Conservation (phyloP, 2,888 invertebrate genomes). For the Mycogona germanica region DNA sequence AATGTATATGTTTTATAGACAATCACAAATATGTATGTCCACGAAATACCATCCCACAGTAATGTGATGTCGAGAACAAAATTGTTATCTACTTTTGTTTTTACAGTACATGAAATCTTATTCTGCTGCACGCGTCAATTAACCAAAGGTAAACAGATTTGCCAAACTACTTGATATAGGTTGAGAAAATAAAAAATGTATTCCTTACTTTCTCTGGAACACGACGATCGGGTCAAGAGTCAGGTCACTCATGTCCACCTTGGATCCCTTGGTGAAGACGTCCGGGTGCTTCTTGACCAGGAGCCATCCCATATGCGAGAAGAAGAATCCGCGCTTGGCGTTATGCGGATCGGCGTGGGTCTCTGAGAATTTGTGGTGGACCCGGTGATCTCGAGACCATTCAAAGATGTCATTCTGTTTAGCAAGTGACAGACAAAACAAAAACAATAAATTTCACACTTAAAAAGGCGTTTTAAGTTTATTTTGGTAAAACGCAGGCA, state of each 20-base stretch:
- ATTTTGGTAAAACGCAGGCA: too few species aligned
- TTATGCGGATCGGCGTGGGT: constrained; percentile 92
- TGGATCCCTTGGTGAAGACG: constrained; percentile 71
- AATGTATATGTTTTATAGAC: too few species aligned
- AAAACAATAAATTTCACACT: not conserved
- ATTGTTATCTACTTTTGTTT: too few species aligned
- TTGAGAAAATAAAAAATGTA: not conserved
- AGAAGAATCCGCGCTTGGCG: constrained; percentile 86
- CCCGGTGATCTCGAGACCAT: constrained; percentile 72
- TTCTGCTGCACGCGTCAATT: not conserved
- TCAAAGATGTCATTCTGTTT: constrained; percentile 76
- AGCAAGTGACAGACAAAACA: too few species aligned
- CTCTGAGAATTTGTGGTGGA: constrained; percentile 85
- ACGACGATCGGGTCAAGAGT: constrained; percentile 64
- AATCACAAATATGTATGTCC: too few species aligned
- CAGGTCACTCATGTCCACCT: constrained; percentile 73
- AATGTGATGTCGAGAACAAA: too few species aligned
- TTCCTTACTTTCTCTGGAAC: constrained; percentile 66
- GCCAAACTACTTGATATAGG: not conserved
- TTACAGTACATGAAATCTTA: too few species aligned
- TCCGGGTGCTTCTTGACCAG: constrained; percentile 81
- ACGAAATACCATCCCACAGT: too few species aligned
- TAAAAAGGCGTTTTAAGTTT: not conserved
- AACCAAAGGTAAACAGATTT: not conserved
- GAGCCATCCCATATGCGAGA: constrained; percentile 92